Conservation (phyloP, 2,888 invertebrate genomes). For the Habroteleia sp. region DNA sequence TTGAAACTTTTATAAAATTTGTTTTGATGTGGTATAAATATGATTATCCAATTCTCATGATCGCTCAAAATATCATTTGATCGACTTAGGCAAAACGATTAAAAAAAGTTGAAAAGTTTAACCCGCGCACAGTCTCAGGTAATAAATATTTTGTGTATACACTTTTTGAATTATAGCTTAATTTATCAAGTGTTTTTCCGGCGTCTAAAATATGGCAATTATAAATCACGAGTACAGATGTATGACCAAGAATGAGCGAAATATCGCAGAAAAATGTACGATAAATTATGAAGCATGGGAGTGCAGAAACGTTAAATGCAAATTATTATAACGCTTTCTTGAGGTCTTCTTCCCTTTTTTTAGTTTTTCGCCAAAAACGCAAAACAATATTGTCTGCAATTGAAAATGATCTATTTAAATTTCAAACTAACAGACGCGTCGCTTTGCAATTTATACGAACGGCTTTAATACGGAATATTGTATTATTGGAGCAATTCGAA, state of each 20-base stretch:
- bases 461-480: conserved; percentile 32
- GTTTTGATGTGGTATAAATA: conserved; percentile 31
- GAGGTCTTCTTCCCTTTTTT: background rate
- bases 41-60: conserved; percentile 56
- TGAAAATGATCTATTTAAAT: conserved; percentile 36
- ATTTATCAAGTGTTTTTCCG: conserved; percentile 61
- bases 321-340: conserved; percentile 36
- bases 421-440: conserved; percentile 18
- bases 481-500: conserved; percentile 8
- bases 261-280: conserved; percentile 46
- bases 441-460: conserved; percentile 24
- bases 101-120: conserved; percentile 12
- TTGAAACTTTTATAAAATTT: conserved; percentile 59
- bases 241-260: conserved; percentile 60
- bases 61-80: conserved; percentile 34
- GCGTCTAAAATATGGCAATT: conserved; percentile 59
- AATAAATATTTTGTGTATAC: conserved; percentile 59
- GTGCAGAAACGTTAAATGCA: conserved; percentile 49
- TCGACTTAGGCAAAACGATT: background rate
- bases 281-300: conserved; percentile 47
- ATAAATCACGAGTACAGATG: conserved; percentile 56
- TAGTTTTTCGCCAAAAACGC: background rate
- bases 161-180: conserved; percentile 60
- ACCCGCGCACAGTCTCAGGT: conserved; percentile 29
- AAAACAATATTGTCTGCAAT: conserved; percentile 39